Evolutionary conservation across 2,113 vertebrate species (phyloP), one percentile per base, ranked within the genome.

Genomic region (Microcebus griseorufus): DNA sequence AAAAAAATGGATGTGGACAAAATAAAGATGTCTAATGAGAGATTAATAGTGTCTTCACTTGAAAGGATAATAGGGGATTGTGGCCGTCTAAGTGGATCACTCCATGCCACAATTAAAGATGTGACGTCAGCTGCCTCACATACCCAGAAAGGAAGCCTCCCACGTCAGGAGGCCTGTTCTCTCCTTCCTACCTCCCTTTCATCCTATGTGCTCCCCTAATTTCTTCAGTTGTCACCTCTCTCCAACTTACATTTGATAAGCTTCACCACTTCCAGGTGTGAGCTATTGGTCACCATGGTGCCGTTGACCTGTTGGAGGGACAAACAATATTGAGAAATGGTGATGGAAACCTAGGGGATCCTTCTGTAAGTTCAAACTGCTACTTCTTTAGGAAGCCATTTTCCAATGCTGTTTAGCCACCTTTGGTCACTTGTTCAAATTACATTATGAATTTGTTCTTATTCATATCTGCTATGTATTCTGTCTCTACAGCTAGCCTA

Each of bases 211-310:
- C 32, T 64, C 34, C 83, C 42, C 18, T 32, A 23, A 12, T 62
- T 73, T 60, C 80, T 25, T 27, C 20, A 48, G 23, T 6, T 37
- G 16, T 45, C 70, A 9, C 25, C 65, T 48, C 5, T 80, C 9
- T 37, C 32, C 18, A 58, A 99, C 99, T 99, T 97, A 99, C 99
- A 99, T 98, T 99, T 99, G 98, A 99, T 99, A 93, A 99, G 99
- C 98, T 99, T 99, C 65, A 99, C 99, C 87, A 99, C 99, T 95
- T 99, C 99, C 92, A 99, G 99, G 95, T 99, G 99, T 9, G 99
- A 99, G 98, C 99, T 99, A 97, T 99, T 99, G 84, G 99, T 99
- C 96, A 99, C 99, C 98, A 99, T 98, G 0, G 99, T 99, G 93
- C 99, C 99, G 0, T 99, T 99, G 84, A 99, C 99, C 99, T 99